Evolutionary conservation across 2,888 invertebrate species (phyloP).

Genomic region (Ephialtes manifestator): DNA sequence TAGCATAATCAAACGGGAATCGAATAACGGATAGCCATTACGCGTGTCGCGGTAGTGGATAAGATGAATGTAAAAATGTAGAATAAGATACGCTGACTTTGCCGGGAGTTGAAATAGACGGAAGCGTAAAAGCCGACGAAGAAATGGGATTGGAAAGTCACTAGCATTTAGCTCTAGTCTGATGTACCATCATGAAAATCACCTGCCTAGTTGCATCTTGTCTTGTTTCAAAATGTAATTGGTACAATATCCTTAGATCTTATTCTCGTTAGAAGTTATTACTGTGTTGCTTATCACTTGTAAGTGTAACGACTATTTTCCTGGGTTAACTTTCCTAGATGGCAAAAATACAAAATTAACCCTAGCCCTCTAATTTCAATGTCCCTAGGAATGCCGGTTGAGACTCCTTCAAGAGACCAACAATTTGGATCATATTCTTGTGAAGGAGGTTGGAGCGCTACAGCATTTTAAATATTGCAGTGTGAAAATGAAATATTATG

Average conservation of each 20-base stretch:
- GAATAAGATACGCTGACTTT: constrained; percentile 15
- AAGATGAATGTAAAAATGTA: constrained; percentile 37
- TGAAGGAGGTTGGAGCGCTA: no score
- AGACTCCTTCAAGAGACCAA: no score
- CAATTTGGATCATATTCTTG: no score
- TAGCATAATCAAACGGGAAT: constrained; percentile 65
- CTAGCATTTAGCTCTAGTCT: background rate
- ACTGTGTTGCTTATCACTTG: no score
- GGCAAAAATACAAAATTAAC: no score
- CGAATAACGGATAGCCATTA: constrained; percentile 63
- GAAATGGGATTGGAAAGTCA: constrained; percentile 4
- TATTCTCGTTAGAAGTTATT: no score
- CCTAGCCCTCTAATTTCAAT: no score
- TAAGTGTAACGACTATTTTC: no score
- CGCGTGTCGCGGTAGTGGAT: constrained; percentile 30
- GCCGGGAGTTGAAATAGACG: constrained; percentile 11
- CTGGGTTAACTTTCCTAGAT: no score
- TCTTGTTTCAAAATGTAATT: background rate
- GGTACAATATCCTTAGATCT: background rate
- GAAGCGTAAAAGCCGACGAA: constrained; percentile 1
- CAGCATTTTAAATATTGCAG: no score
- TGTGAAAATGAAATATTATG: no score
- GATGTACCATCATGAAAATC: background rate
- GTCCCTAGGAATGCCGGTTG: no score
- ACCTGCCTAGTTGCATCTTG: background rate